phyloP scores from a whole-genome alignment of 2,888 invertebrate species.

The Phlogophora meticulosa region DNA sequence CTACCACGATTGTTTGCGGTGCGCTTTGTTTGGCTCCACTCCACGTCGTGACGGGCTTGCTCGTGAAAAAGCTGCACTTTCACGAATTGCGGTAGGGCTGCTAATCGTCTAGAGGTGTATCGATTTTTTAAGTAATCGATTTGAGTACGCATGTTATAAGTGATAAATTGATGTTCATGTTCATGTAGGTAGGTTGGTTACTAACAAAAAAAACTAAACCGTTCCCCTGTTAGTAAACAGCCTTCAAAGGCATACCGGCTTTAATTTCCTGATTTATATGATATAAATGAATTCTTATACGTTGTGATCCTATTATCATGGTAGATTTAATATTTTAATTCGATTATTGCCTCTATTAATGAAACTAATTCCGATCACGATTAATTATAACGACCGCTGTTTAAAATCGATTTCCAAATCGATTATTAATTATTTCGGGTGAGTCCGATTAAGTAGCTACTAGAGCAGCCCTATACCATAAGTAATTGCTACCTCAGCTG shows the following conservation, averaged over 20 bases:
- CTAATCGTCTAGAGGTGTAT: constrained; percentile 7
- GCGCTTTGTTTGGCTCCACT: constrained; percentile 73
- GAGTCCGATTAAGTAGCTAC: background rate
- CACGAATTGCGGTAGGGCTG: constrained; percentile 73
- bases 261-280: constrained; percentile 1
- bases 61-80: constrained; percentile 84
- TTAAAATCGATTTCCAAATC: constrained; percentile 45
- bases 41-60: constrained; percentile 67
- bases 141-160: background rate
- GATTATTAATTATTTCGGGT: constrained; percentile 30
- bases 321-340: constrained; percentile 30
- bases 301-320: constrained; percentile 6
- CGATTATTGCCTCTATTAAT: constrained; percentile 22
- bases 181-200: too few relatives aligned
- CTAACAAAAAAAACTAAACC: background rate
- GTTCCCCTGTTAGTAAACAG: background rate
- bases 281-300: background rate
- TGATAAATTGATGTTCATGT: background rate
- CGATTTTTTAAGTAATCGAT: constrained; percentile 29
- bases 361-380: constrained; percentile 7
- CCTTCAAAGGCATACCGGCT: background rate
- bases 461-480: constrained; percentile 58
- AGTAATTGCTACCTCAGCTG: constrained; percentile 74
- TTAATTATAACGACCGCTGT: background rate
- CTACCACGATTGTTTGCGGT: constrained; percentile 77